Evolutionary conservation across 2,888 invertebrate genomes (phyloP).

Genomic region (Netelia virgata): DNA sequence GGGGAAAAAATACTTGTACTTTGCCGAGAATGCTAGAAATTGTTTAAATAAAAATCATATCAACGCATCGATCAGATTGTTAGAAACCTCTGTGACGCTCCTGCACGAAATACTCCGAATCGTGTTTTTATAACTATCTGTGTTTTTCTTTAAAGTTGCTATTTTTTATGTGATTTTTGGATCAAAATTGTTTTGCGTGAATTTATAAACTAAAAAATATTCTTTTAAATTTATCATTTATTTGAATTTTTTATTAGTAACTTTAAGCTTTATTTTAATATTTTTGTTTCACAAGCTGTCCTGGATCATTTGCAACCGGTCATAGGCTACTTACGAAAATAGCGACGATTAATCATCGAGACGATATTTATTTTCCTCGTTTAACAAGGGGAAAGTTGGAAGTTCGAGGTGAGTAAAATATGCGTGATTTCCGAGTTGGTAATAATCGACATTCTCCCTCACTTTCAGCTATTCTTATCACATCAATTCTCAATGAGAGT

Average conservation of each 20-base stretch:
- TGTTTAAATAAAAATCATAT: constrained; percentile 82
- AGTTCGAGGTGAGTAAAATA: not conserved
- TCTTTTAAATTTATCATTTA: too few species aligned
- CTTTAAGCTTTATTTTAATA: not conserved
- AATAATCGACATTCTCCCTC: not conserved
- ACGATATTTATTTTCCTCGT: not conserved
- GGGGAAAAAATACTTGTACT: constrained; percentile 76
- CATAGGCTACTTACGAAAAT: constrained; percentile 20
- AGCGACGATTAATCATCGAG: not conserved
- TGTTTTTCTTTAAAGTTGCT: not conserved
- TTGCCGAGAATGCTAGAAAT: constrained; percentile 77
- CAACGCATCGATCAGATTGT: constrained; percentile 60
- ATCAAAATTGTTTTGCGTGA: not conserved
- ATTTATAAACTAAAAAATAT: not conserved
- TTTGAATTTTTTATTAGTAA: too few species aligned
- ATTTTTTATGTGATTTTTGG: not conserved
- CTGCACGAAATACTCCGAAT: constrained; percentile 37
- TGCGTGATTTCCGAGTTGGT: not conserved
- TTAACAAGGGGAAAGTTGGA: not conserved
- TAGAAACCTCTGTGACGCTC: constrained; percentile 20
- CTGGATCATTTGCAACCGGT: constrained; percentile 25
- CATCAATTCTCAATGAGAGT: constrained; percentile 29
- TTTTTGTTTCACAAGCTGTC: constrained; percentile 39
- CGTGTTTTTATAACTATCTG: not conserved
- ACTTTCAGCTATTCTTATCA: constrained; percentile 33